Evolutionary conservation across 53 echinoderm and acorn worm species (phyloP).

Genomic region (Paracentrotus lividus): DNA sequence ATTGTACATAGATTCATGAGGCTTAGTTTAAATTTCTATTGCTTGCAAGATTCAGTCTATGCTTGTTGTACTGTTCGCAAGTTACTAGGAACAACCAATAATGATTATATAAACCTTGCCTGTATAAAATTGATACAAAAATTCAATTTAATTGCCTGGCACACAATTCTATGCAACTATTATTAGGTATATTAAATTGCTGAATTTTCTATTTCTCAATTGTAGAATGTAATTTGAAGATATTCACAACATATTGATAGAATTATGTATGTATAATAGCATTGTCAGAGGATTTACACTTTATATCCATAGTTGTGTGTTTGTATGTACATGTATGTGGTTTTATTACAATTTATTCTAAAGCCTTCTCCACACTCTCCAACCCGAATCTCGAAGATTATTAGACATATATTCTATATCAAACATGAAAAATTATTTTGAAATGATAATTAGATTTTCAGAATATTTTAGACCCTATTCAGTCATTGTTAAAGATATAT

Average conservation of each 20-base stretch:
- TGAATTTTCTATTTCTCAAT: neutral
- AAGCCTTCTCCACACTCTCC: neutral
- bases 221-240: neutral
- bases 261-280: neutral
- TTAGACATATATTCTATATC: no score
- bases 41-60: neutral
- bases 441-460: no score
- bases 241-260: neutral
- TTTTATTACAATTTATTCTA: neutral
- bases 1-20: neutral
- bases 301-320: neutral
- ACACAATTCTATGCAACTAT: conserved; percentile 48
- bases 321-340: neutral
- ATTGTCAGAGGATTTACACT: neutral
- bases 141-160: conserved; percentile 4
- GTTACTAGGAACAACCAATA: neutral
- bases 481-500: no score
- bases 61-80: neutral
- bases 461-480: no score
- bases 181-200: neutral
- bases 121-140: neutral
- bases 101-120: neutral
- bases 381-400: no score
- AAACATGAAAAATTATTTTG: no score
- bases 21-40: neutral